Base-by-base conservation (phyloP, 2,797 vertebrate genomes). In the Crypturellus tataupa region DNA sequence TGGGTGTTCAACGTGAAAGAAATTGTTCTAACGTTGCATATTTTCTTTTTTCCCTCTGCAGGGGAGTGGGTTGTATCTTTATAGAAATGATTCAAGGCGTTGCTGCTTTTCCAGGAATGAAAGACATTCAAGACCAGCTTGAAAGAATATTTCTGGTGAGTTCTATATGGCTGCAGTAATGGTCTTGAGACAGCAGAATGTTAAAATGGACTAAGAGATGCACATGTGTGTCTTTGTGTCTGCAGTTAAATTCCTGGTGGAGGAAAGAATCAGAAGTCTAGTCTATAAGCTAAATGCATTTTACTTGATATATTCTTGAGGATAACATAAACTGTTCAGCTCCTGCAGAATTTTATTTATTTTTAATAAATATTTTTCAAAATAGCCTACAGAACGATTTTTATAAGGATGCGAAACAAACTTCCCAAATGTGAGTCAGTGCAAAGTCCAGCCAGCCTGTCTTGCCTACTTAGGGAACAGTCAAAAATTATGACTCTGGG, bases 51-150 rank as follows among this genome's bases (percentile, higher is more conserved):
- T 86, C 95, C 91, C 91, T 94, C 75, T 94, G 7, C 71, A 99
- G 99, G 99, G 99, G 99, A 71, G 99, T 99, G 6, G 99, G 99
- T 80, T 99, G 99, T 96, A 99, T 99, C 97, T 99, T 99, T 96
- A 98, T 99, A 67, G 99, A 99, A 98, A 99, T 99, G 99, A 99
- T 99, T 96, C 99, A 99, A 97, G 99, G 99, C 76, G 99, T 99
- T 27, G 99, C 99, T 96, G 99, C 99, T 81, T 99, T 99, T 97
- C 99, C 99, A 37, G 99, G 99, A 97, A 99, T 99, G 99, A 99
- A 99, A 98, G 99, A 99, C 97, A 99, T 99, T 95, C 99, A 99
- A 93, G 99, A 99, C 97, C 99, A 99, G 96, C 98, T 99, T 95
- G 99, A 99, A 97, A 98, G 99, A 94, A 99, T 99, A 98, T 99